A percentile compares a stretch with the other conserved stretches of the same genome.
Evolutionary conservation across 2,797 vertebrate genomes (phyloP).

Genomic region (Sitta carolinensis): DNA sequence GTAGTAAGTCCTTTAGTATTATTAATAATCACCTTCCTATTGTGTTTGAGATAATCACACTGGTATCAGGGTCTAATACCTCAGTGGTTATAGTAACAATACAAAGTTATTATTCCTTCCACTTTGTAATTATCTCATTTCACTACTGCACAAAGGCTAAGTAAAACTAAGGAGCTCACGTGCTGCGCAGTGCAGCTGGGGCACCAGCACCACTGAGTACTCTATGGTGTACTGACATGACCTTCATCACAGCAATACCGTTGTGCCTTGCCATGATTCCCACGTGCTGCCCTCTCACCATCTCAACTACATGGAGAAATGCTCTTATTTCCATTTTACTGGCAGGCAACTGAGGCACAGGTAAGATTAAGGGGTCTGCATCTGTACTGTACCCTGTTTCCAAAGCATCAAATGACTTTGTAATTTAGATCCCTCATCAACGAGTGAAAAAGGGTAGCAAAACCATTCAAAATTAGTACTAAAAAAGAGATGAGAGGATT

Average conservation of each 20-base stretch:
- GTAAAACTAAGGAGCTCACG: constrained; percentile 12
- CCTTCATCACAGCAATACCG: not conserved
- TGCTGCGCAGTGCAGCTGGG: not conserved
- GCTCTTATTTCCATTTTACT: not conserved
- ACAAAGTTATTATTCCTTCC: constrained; percentile 55
- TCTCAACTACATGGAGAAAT: not conserved
- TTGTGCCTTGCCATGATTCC: not conserved
- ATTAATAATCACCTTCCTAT: constrained; percentile 62
- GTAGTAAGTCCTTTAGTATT: constrained; percentile 28
- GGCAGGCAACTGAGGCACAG: not conserved
- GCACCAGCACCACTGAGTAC: not conserved
- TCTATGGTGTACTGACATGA: not conserved
- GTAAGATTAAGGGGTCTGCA: not conserved
- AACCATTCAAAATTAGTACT: not conserved
- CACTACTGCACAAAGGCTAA: constrained; percentile 28
- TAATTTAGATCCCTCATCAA: not conserved
- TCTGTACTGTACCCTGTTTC: not conserved
- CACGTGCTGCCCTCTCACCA: not conserved
- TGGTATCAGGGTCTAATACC: constrained; percentile 36
- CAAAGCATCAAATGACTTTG: not conserved
- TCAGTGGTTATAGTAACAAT: constrained; percentile 55
- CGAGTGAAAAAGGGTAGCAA: not conserved
- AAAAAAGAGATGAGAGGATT: not conserved
- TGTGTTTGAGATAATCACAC: constrained; percentile 28
- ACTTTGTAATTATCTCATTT: constrained; percentile 63